Base-by-base conservation (phyloP, 2,797 vertebrate genomes). In the Aphelocoma californica region DNA sequence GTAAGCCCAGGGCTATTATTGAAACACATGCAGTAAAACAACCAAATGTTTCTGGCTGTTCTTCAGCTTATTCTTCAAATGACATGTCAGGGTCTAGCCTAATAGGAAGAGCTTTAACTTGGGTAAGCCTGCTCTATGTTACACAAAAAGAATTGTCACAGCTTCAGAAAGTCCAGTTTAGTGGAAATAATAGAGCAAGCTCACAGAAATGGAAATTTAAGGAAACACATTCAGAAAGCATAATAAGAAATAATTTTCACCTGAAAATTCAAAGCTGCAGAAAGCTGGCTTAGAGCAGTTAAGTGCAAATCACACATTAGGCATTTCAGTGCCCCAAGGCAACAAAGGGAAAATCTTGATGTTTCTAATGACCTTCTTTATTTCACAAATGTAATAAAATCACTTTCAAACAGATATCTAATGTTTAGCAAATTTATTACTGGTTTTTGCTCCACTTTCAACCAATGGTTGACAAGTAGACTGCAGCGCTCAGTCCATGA, bases 371-470 rank as follows among this genome's bases (percentile, higher is more conserved):
- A 88, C 93, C 81, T 93, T 84, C 73, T 66, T 94, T 71, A 95
- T 95, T 92, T 93, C 86, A 90, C 72, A 94, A 85, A 96, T 64
- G 75, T 58, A 93, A 93, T 81, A 95, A 95, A 94, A 90, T 91
- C 65, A 78, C 45, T 95, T 95, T 86, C 86, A 90, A 92, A 83
- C 8, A 29, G 79, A 56, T 88, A 91, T 31, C 86, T 93, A 91
- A 78, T 61, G 71, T 93, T 91, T 88, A 91, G 64, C 64, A 90
- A 96, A 96, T 91, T 95, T 75, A 81, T 88, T 91, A 84, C 84
- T 95, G 80, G 15, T 67, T 95, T 95, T 92, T 96, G 90, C 75
- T 92, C 87, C 81, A 94, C 93, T 93, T 95, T 95, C 81, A 96
- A 93, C 93, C 95, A 96, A 93, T 90, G 67, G 80, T 66, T 88